Evolutionary conservation across 2,113 vertebrate species (phyloP).

Genomic region (Mirza zaza): DNA sequence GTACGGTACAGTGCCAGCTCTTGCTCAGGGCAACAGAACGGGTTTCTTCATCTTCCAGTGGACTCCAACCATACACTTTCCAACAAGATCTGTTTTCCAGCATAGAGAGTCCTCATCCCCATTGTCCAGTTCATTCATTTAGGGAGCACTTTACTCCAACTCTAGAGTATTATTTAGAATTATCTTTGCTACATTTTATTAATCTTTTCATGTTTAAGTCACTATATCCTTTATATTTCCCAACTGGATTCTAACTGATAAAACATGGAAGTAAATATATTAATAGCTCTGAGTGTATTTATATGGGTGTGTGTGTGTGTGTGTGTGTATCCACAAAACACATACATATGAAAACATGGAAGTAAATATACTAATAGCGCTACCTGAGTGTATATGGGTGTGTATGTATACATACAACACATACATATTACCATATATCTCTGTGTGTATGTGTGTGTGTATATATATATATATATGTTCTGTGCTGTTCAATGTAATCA

Average conservation of each 20-base stretch:
- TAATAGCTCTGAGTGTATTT: neutral
- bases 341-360: neutral
- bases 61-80: neutral
- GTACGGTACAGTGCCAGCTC: accelerated
- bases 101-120: accelerated
- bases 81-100: neutral
- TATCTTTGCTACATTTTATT: neutral
- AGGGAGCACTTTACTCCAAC: neutral
- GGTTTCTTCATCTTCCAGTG: neutral
- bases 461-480: neutral
- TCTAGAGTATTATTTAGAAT: neutral
- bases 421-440: too few species aligned
- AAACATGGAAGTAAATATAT: neutral
- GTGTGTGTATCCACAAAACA: neutral
- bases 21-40: neutral
- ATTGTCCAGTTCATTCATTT: neutral
- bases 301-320: neutral
- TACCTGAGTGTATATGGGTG: neutral
- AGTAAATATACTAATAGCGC: neutral
- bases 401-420: neutral
- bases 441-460: too few species aligned
- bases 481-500: neutral
- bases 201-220: neutral
- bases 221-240: neutral
- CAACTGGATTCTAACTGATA: neutral